Evolutionary conservation across 2,888 invertebrate species (phyloP).

Genomic region (Melanotus villosus): DNA sequence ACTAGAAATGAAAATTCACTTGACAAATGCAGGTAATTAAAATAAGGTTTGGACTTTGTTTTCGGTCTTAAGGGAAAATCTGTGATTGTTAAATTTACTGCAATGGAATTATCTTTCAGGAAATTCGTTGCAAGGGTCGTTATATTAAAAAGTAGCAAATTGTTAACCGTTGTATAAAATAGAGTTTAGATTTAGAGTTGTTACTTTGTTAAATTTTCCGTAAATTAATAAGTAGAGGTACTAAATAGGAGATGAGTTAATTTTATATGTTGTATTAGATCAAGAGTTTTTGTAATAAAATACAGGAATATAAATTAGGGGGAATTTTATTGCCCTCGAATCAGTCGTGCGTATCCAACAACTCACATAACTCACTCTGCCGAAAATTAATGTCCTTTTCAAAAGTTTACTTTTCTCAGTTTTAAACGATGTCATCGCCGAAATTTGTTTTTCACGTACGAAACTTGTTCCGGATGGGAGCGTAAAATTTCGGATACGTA

Average conservation of each 20-base stretch:
- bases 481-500: conserved; percentile 36
- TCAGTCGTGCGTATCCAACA: conserved; percentile 9
- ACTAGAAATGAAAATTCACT: conserved; percentile 12
- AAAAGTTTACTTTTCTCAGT: conserved; percentile 8
- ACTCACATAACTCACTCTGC: conserved; percentile 16
- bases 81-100: conserved; percentile 3
- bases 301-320: conserved; percentile 14
- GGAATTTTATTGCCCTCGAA: conserved; percentile 10
- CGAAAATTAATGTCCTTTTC: conserved; percentile 17
- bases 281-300: conserved; percentile 32
- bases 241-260: conserved; percentile 37
- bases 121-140: conserved; percentile 33
- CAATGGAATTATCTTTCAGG: conserved; percentile 12
- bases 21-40: not conserved
- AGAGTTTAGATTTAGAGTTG: conserved; percentile 36
- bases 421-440: conserved; percentile 17
- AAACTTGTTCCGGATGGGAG: not conserved
- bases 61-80: conserved; percentile 6
- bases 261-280: conserved; percentile 46
- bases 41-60: conserved; percentile 6
- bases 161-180: conserved; percentile 34
- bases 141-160: conserved; percentile 21
- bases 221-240: conserved; percentile 25
- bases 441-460: conserved; percentile 8
- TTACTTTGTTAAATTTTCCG: conserved; percentile 43